Evolutionary conservation across 2,113 vertebrate species (phyloP), one percentile per base, ranked within the genome.

Genomic region (Tragelaphus strepsiceros): DNA sequence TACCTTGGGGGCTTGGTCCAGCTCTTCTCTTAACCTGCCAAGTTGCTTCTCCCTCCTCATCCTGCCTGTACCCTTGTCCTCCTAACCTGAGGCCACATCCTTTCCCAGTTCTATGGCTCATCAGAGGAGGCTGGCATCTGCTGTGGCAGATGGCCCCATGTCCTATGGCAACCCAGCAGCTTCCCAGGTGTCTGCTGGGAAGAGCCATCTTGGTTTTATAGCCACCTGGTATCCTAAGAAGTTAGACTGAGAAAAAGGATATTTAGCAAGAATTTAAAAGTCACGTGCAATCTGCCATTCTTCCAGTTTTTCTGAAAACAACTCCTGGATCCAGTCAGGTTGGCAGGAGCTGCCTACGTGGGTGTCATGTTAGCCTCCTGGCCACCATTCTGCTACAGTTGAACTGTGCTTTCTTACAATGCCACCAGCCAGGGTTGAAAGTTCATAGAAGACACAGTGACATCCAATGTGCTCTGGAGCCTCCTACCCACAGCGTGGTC

Each of bases 241-340:
- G 80, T 85, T 82, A 67, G 62, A 53, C 53, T 80, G 35, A 54
- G 85, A 15, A 35, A 84, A 83, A 77, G 0, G 1, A 91, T 35
- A 43, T 83, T 61, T 80, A 64, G n/a, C 35, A 80, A 86, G 62
- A 95, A 53, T 62, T 77, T 78, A 12, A 59, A 67, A 86, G 16
- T 39, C 9, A 7, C 78, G 19, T 87, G 95, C 16, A 35, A 35
- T 81, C 32, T 74, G 35, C 86, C 46, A 19, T 77, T 77, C 35
- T 87, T 84, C 30, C 49, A 92, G 35, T 32, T 94, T 58, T 71
- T 62, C 87, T 80, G 56, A 58, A 84, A 67, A 85, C n/a, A 35
- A 10, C 16, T 54, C 10, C 7, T 78, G 54, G 62, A 19, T 81
- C 7, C 28, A 71, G 14, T 39, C 7, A 35, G n/a, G 8, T 19